Evolutionary conservation across 1,140 invertebrate genomes (phyloP), one percentile per base, ranked within the genome.

Genomic region (Dendroctonus valens): DNA sequence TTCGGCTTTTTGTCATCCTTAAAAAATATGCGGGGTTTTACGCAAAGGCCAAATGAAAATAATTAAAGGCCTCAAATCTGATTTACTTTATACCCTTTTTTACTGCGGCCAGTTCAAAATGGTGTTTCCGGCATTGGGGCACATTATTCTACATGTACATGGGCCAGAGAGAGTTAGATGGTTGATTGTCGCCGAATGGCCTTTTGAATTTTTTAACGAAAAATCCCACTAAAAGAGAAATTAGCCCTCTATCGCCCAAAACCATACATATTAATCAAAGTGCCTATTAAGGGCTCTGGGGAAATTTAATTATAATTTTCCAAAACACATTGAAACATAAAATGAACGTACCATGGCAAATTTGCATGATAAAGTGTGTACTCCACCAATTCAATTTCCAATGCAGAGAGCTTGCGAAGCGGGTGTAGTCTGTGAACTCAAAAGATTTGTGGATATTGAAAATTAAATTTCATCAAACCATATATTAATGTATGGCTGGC

Each of bases 1-100:
- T 65, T 50, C 44, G 53, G 41, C 37, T 51, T 57, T 57, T 65
- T 65, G 62, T 65, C 51, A 65, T 65, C 53, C 52, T 57, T 57
- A 57, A 65, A 65, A 58, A 65, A 65, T 65, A 46, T 42, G 26
- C 62, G 14, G n/a, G 54, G 40, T 54, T 54, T 41, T 55, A 41
- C 41, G 12, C 38, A 49, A 57, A 41, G 46, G 62, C 52, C 39
- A 57, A 65, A 57, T 65, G 44, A 65, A 65, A 65, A 65, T 65
- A 57, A 57, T 65, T 65, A 57, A 65, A 57, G 57, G 42, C 40
- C 59, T 37, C 50, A 44, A 42, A 54, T 46, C 26, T 61, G 48
- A 51, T 61, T 61, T 15, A 38, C 49, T 52, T 61, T 57, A 57
- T 7, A 38, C 40, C 6, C 42, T 57, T 57, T 59, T 59, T 54